Evolutionary conservation across 1,140 invertebrate species (phyloP).

Genomic region (Agrypnia vestita): DNA sequence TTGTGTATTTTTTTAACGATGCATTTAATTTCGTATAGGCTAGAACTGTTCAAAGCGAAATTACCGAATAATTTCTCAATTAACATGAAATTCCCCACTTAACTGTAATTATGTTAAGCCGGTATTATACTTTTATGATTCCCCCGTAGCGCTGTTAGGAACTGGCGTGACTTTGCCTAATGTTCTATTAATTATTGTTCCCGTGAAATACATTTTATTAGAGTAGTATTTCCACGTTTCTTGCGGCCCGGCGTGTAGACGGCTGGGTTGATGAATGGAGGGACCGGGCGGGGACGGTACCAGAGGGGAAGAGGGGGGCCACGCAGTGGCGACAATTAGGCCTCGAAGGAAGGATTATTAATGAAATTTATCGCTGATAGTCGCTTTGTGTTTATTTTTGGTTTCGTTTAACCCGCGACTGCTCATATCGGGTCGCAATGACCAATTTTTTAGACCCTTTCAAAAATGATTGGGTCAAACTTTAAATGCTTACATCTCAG

Average conservation of each 20-base stretch:
- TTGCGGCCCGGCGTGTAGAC: not conserved
- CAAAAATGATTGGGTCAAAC: no score
- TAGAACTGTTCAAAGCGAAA: no score
- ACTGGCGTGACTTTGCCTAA: not conserved
- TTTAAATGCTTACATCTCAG: no score
- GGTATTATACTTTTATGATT: not conserved
- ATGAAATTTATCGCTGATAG: not conserved
- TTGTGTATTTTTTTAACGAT: no score
- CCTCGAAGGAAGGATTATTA: not conserved
- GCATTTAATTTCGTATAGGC: no score
- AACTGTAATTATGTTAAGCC: no score
- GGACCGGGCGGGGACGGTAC: not conserved
- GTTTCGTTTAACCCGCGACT: no score
- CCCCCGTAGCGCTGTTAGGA: not conserved
- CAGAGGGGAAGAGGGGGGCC: not conserved
- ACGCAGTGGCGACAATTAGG: not conserved
- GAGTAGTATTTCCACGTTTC: not conserved
- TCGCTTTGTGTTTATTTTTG: no score
- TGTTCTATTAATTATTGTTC: constrained; percentile 4
- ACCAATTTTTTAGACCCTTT: no score
- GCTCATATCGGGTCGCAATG: no score
- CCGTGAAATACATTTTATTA: not conserved
- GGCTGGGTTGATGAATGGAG: not conserved
- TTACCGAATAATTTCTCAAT: no score
- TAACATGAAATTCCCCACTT: no score